A percentile compares a stretch with the other conserved stretches of the same genome.
These are phyloP conservation scores for cat (Felis catus) DNA, from an alignment of 2,113 vertebrate species.

Conservation along the genomic window F.catus_Fca126_mat1.0 CM031412.1:53141001-53141500, in stretches of 20 bases:
- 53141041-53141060: background rate
- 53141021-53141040: slow-evolving; percentile 25
- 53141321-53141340: background rate
- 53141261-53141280: background rate
- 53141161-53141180: slow-evolving; percentile 66
- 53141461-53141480: background rate
- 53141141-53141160: background rate
- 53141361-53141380: background rate
- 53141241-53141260: background rate
- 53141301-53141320: background rate
- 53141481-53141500: background rate
- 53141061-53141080: slow-evolving; percentile 70
- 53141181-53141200: slow-evolving; percentile 50
- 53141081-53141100: slow-evolving; percentile 54
- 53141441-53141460: background rate
- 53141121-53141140: slow-evolving; percentile 35
- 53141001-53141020: slow-evolving; percentile 31
- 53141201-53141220: background rate
- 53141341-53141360: too few species aligned
- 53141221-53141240: background rate
- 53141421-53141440: background rate
- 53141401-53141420: background rate
- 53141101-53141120: slow-evolving; percentile 53
- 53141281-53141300: background rate
- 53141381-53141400: background rate